phyloP scores from a whole-genome alignment of 2,888 invertebrate species.

The Caenorhabditis sulstoni region DNA sequence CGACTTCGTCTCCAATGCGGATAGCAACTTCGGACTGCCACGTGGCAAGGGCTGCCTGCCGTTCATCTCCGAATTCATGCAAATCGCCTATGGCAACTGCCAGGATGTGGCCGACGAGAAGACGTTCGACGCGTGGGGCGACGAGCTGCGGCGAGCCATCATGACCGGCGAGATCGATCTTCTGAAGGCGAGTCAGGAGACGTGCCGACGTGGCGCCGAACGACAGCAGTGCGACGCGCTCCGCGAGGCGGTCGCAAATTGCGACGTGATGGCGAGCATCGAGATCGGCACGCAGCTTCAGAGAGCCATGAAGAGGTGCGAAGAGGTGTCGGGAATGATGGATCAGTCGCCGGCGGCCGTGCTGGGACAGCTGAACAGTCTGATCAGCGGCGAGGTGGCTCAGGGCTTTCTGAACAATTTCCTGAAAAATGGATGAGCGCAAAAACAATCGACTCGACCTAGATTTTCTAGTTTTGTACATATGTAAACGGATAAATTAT shows the following conservation, averaged over 20 bases:
- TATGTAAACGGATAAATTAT: constrained; percentile 23
- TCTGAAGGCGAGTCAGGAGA: constrained; percentile 78
- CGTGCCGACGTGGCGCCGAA: constrained; percentile 78
- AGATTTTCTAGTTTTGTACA: constrained; percentile 14
- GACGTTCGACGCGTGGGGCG: constrained; percentile 79
- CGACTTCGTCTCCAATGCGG: constrained; percentile 74
- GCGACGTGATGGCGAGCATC: constrained; percentile 76
- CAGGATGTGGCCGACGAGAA: constrained; percentile 78
- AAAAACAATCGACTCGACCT: background rate
- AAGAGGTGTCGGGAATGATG: constrained; percentile 78
- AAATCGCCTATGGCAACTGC: constrained; percentile 78
- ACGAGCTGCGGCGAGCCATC: constrained; percentile 75
- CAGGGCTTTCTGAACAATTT: constrained; percentile 80
- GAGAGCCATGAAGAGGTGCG: constrained; percentile 77
- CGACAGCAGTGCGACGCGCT: constrained; percentile 79
- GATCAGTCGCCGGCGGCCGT: constrained; percentile 78
- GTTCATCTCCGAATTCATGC: constrained; percentile 80
- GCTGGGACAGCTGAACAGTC: constrained; percentile 73
- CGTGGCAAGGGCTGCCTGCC: constrained; percentile 79
- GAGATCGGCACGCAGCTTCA: constrained; percentile 69
- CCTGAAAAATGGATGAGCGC: constrained; percentile 49
- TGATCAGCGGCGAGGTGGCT: constrained; percentile 79
- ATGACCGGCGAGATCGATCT: constrained; percentile 77
- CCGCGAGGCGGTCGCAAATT: constrained; percentile 75
- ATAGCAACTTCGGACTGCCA: constrained; percentile 76